Evolutionary conservation across 1,140 invertebrate genomes (phyloP), one percentile per base, ranked within the genome.

Genomic region (Arion vulgaris): DNA sequence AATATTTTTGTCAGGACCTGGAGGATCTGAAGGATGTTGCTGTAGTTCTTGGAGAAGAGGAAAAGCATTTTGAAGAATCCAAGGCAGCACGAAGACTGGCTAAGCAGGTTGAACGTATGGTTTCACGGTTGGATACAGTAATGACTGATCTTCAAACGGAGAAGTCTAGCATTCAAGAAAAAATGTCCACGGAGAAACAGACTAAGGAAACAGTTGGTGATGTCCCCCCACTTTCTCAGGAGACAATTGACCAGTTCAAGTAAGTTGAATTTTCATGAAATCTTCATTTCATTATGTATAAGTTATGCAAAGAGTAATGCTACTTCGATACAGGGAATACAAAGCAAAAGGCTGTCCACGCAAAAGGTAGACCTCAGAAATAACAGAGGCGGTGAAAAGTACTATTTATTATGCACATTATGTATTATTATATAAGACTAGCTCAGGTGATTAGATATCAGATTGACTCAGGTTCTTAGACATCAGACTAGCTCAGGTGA

Each of bases 91-190:
- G 95, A 87, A 93, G 95, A 26, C 89, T 95, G 26, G 93, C 92
- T 88, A 96, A 89, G 94, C 95, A 89, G 53, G 96, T 99, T 0
- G 96, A 97, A 90, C 96, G 95, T 83, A 97, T 99, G 95, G 97
- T 99, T 72, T 92, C 91, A 13, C 96, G 97, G 87, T 94, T 98
- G 93, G 97, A 98, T 90, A 92, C 92, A 0, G 95, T 95, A 0
- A 91, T 98, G 0, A 90, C 92, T 0, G 94, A 96, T 76, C 92
- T 98, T 0, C 95, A 97, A 86, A 93, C 93, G 80, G 95, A 96
- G 85, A 96, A 96, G 87, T 94, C 94, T 62, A 92, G 94, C 83
- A 88, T 92, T 39, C 90, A 90, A 93, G 93, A 84, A 78, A 88
- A 90, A 82, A 87, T 92, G 49, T 72, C 68, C 26, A 62, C 39